Conservation (phyloP, 2,888 invertebrate species). For the Torymus texanus region DNA sequence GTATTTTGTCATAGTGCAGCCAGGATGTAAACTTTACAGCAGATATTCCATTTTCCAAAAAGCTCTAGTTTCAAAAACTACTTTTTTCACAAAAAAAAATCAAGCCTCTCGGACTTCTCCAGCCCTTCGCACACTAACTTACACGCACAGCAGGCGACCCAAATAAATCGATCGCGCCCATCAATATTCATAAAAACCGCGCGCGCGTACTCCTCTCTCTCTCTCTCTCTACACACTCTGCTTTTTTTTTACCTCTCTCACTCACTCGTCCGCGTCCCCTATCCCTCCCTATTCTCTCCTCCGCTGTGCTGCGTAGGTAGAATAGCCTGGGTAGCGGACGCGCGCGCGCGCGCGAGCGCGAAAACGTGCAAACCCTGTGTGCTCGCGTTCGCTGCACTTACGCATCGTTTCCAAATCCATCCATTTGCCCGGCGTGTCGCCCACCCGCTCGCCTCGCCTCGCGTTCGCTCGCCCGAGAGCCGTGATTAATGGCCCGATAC, state of each 20-base stretch:
- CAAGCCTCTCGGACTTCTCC: too few species aligned
- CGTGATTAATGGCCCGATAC: slow-evolving; percentile 59
- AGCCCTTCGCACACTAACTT: too few species aligned
- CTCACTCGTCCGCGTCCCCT: background rate
- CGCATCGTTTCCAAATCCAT: slow-evolving; percentile 57
- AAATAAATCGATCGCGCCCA: slow-evolving; percentile 31
- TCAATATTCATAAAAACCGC: slow-evolving; percentile 45
- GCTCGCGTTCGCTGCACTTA: slow-evolving; percentile 18
- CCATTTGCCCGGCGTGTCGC: slow-evolving; percentile 56
- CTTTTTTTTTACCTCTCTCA: background rate
- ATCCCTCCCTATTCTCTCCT: too few species aligned
- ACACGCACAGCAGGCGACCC: background rate
- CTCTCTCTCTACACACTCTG: background rate
- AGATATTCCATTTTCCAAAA: too few species aligned
- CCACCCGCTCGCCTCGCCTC: background rate
- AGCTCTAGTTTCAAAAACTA: background rate
- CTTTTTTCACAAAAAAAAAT: too few species aligned
- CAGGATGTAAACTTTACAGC: too few species aligned
- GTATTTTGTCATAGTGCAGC: too few species aligned
- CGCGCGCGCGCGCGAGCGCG: slow-evolving; percentile 30
- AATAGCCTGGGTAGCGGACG: slow-evolving; percentile 5
- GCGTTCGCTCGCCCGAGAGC: background rate
- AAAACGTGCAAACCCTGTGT: too few species aligned
- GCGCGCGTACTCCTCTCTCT: background rate
- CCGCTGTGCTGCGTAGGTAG: too few species aligned